phyloP scores from a whole-genome alignment of 2,888 invertebrate species.

The Harpalus rufipes region DNA sequence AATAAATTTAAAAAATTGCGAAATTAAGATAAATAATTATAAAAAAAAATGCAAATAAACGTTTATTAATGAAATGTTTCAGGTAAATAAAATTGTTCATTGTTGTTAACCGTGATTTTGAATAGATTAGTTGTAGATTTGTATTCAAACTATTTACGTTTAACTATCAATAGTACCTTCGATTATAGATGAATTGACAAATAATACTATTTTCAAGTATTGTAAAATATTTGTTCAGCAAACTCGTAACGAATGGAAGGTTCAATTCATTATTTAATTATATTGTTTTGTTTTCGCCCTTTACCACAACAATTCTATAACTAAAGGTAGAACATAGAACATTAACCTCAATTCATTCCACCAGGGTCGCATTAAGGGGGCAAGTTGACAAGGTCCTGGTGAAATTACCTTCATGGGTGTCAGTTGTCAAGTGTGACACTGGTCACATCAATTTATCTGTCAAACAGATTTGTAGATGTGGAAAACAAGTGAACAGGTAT shows the following conservation, averaged over 20 bases:
- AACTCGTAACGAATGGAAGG: not conserved
- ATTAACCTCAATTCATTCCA: not conserved
- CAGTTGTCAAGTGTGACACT: not conserved
- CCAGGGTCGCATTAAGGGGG: slow-evolving; percentile 20
- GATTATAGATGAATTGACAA: not conserved
- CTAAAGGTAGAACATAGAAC: not conserved
- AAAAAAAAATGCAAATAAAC: too few relatives aligned
- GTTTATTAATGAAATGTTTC: too few relatives aligned
- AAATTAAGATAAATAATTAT: too few relatives aligned
- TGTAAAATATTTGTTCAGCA: too few relatives aligned
- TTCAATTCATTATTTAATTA: not conserved
- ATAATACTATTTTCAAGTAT: too few relatives aligned
- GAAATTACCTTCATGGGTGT: slow-evolving; percentile 24
- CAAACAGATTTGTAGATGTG: slow-evolving; percentile 35
- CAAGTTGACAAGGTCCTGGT: slow-evolving; percentile 2
- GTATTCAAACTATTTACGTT: too few relatives aligned
- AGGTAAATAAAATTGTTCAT: too few relatives aligned
- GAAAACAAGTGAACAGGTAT: slow-evolving; percentile 26
- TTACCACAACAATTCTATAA: not conserved
- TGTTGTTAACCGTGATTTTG: not conserved
- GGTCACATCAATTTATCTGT: slow-evolving; percentile 30
- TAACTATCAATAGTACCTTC: too few relatives aligned
- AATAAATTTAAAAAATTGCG: too few relatives aligned
- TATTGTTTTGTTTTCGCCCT: not conserved
- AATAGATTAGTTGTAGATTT: not conserved